A percentile compares a stretch with the other conserved stretches of the same genome.
phyloP scores from a whole-genome alignment of 2,888 invertebrate genomes.

The Apoderus coryli region DNA sequence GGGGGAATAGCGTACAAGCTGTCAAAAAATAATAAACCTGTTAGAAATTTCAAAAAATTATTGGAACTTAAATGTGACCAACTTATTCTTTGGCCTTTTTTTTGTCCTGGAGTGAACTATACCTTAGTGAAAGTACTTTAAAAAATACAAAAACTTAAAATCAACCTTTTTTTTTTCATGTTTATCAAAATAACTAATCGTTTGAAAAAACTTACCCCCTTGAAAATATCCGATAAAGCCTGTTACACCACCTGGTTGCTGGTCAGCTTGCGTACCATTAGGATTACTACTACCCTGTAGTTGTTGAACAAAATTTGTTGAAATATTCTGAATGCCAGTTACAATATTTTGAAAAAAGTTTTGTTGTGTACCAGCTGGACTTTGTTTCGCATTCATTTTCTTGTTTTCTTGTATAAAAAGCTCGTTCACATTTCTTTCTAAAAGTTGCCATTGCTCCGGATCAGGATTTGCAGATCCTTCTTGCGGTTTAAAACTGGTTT shows the following conservation, averaged over 20 bases:
- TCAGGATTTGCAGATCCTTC: constrained; percentile 14
- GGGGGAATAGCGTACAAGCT: too few relatives aligned
- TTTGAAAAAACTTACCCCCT: constrained; percentile 15
- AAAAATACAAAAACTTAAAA: too few relatives aligned
- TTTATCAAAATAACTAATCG: constrained; percentile 1
- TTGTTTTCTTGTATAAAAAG: constrained; percentile 16
- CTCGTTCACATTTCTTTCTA: constrained; percentile 17
- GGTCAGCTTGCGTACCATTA: constrained; percentile 10
- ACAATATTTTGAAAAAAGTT: constrained; percentile 18
- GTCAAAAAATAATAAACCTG: too few relatives aligned
- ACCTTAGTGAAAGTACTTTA: too few relatives aligned
- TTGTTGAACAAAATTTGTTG: constrained; percentile 18
- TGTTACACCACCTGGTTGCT: constrained; percentile 15
- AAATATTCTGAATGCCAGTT: constrained; percentile 14
- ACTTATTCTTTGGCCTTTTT: constrained; percentile 1
- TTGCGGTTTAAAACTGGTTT: constrained; percentile 15
- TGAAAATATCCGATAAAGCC: constrained; percentile 18
- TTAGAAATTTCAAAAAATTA: too few relatives aligned
- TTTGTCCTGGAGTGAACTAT: background rate
- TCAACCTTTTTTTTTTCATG: background rate
- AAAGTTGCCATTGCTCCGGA: constrained; percentile 17
- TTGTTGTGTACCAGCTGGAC: constrained; percentile 9
- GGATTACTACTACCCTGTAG: constrained; percentile 9
- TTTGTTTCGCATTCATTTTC: constrained; percentile 13
- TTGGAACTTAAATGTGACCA: too few relatives aligned